phyloP scores from a whole-genome alignment of 2,797 vertebrate genomes.

The Chiroxiphia lanceolata region DNA sequence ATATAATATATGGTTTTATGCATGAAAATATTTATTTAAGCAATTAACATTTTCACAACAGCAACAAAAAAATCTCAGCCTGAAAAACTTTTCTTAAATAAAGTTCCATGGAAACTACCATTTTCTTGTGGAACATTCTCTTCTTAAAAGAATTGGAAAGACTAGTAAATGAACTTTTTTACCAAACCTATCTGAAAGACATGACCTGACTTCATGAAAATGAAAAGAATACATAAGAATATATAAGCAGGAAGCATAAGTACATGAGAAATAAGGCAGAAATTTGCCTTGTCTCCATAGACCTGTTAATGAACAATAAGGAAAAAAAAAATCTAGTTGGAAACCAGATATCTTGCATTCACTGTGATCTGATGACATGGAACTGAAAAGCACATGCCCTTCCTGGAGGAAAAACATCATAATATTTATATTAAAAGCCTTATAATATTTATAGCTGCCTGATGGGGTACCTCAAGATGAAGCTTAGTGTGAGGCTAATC shows the following conservation, averaged over 20 bases:
- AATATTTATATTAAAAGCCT: background rate
- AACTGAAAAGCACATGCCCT: background rate
- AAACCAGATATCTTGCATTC: background rate
- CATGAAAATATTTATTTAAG: background rate
- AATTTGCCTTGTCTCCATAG: background rate
- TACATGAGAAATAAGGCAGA: background rate
- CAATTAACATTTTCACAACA: background rate
- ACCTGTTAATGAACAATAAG: background rate
- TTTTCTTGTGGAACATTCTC: background rate
- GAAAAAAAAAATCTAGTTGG: background rate
- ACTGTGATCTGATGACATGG: background rate
- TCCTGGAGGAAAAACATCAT: background rate
- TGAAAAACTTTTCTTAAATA: background rate
- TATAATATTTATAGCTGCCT: background rate
- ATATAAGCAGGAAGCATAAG: background rate
- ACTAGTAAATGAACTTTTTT: background rate
- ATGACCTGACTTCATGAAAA: background rate
- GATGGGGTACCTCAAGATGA: background rate
- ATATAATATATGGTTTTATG: background rate
- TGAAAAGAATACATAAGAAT: background rate
- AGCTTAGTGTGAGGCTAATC: background rate
- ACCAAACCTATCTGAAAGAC: background rate
- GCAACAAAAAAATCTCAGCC: background rate
- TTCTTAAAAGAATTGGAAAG: background rate
- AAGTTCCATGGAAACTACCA: background rate